Evolutionary conservation across 2,113 vertebrate species (phyloP).

Genomic region (Acrocephalus arundinaceus): DNA sequence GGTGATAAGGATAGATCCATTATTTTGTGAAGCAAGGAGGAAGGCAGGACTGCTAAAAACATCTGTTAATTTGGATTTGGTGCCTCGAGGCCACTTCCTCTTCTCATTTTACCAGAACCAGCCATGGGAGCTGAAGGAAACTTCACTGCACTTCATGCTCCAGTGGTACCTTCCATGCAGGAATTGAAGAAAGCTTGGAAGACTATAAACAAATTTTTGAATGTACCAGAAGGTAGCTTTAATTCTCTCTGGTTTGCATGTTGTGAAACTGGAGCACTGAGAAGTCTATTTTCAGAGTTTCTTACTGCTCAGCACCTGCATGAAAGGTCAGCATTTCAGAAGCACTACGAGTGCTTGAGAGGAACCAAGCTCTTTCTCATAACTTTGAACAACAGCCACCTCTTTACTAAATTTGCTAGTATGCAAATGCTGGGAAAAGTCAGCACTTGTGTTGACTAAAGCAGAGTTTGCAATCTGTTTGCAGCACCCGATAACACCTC

Average conservation of each 20-base stretch:
- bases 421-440: not conserved
- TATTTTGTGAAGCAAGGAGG: not conserved
- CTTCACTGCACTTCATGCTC: fast-evolving
- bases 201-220: not conserved
- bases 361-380: not conserved
- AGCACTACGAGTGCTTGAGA: fast-evolving
- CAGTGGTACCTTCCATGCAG: fast-evolving
- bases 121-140: not conserved
- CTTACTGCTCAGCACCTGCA: not conserved
- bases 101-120: not conserved
- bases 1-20: not conserved
- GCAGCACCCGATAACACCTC: not conserved
- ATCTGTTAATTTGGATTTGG: not conserved
- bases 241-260: not conserved
- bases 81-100: not conserved
- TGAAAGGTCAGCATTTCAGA: not conserved
- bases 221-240: not conserved
- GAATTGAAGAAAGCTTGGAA: not conserved
- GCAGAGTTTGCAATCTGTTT: not conserved
- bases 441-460: not conserved
- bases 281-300: not conserved
- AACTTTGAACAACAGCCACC: not conserved
- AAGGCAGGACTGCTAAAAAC: not conserved
- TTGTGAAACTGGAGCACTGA: not conserved
- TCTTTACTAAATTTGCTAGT: not conserved